Base-by-base conservation (phyloP, 2,888 invertebrate genomes). In the Omphaloscelis lunosa region DNA sequence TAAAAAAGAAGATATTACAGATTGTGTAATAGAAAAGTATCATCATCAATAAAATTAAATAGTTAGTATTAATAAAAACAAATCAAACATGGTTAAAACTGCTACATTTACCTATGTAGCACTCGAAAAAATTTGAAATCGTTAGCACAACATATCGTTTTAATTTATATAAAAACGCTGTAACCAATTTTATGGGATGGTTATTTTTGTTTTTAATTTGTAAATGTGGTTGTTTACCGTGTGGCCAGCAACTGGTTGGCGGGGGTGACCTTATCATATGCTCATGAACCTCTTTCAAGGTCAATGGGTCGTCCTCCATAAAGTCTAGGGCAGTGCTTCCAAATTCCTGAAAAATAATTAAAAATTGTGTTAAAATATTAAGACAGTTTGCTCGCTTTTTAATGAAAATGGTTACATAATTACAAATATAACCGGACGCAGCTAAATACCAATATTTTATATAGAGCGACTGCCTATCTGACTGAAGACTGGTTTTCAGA, bases 201-300 rank as follows among this genome's bases (percentile, higher is more conserved):
- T 53, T 56, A 12, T 27, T n/a, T n/a, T 63, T 34, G 11, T 72
- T 61, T 72, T 72, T 71, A 58, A 58, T 65, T 17, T 72, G 23
- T n/a, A 23, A 63, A 56, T 75, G 61, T 72, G 11, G 17, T 77
- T 41, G 17, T 74, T 92, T 94, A 97, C 97, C 97, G 82, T 97
- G 96, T 27, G 98, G 98, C 98, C 98, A 98, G 86, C 95, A 95
- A 83, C 97, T 97, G 34, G 97, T 98, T 0, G 98, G 98, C 5
- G 98, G 98, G 48, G 98, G 98, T 85, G 98, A 98, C 80, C 98
- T 96, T 71, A 98, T 98, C 97, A 98, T 97, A 92, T 98, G 98
- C 91, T 98, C 98, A 90, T 98, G 98, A 75, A 98, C 98, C 93
- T 98, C 98, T 83, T 98, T 98, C 80, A 98, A 94, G 41, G 98